Conservation (phyloP, 2,797 vertebrate genomes). For the Coendou prehensilis region DNA sequence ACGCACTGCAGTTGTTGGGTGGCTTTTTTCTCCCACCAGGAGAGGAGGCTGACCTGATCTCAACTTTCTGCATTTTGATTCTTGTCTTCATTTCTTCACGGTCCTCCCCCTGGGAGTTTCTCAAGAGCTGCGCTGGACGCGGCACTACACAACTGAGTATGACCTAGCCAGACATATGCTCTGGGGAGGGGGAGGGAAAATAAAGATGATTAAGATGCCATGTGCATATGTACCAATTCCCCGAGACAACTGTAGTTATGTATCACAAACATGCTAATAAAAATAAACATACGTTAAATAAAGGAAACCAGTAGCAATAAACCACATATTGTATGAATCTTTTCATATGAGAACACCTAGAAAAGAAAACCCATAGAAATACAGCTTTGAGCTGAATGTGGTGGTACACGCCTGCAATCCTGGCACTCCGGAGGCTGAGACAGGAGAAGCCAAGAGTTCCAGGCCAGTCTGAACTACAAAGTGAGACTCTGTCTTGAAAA, state of each 20-base stretch:
- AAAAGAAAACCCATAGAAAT: background rate
- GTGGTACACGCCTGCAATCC: background rate
- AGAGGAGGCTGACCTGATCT: no score
- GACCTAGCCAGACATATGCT: background rate
- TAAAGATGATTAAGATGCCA: background rate
- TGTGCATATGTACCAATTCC: background rate
- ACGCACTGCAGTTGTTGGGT: no score
- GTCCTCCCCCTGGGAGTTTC: no score
- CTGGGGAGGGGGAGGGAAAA: no score
- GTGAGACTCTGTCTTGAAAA: background rate
- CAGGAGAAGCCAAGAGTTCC: background rate
- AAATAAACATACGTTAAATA: background rate
- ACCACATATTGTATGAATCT: background rate
- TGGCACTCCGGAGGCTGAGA: background rate
- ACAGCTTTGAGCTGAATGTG: background rate
- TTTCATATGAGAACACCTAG: background rate
- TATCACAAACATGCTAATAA: background rate
- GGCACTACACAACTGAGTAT: background rate
- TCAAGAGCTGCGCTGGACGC: no score
- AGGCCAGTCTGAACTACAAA: background rate
- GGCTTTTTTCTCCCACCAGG: no score
- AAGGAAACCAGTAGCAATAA: constrained; percentile 19
- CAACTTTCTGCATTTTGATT: no score
- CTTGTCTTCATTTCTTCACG: no score
- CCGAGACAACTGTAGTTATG: background rate